These are phyloP conservation scores for Gymnothorax javanicus DNA, from an alignment of 2,797 vertebrate genomes.

Conservation along the genomic window DNA sequence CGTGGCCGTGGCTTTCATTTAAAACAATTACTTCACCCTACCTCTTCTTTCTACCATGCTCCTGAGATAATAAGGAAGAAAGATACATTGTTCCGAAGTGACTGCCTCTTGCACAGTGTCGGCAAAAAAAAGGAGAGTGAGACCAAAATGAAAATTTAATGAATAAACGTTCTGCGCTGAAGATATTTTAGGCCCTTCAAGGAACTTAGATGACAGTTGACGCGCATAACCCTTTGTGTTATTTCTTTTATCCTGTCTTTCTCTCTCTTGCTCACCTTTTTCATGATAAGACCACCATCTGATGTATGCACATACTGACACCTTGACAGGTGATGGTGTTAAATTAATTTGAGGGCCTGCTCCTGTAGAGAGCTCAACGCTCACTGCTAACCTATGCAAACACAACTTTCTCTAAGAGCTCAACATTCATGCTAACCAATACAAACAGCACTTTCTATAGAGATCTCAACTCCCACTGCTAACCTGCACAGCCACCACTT, in stretches of 20 bases:
- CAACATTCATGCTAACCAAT: background rate
- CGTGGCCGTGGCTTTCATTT: background rate
- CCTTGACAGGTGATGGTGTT: background rate
- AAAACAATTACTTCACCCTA: background rate
- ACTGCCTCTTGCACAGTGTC: background rate
- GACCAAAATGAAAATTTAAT: constrained; percentile 12
- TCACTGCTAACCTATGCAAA: background rate
- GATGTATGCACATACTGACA: background rate
- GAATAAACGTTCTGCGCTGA: constrained; percentile 14
- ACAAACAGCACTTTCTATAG: background rate
- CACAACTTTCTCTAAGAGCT: background rate
- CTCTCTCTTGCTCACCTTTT: background rate
- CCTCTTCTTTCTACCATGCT: background rate
- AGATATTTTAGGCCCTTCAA: constrained; percentile 3
- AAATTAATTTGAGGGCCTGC: background rate
- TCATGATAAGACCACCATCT: background rate
- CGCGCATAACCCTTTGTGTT: background rate
- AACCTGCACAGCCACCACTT: too few relatives aligned
- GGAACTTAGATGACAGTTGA: background rate
- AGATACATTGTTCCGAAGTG: constrained; percentile 1
- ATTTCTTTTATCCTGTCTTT: background rate
- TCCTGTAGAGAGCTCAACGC: background rate
- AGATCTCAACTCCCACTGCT: too few relatives aligned
- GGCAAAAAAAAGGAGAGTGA: background rate
- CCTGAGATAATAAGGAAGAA: background rate